Base-by-base conservation (phyloP, 2,113 vertebrate species). In the Candoia aspera region DNA sequence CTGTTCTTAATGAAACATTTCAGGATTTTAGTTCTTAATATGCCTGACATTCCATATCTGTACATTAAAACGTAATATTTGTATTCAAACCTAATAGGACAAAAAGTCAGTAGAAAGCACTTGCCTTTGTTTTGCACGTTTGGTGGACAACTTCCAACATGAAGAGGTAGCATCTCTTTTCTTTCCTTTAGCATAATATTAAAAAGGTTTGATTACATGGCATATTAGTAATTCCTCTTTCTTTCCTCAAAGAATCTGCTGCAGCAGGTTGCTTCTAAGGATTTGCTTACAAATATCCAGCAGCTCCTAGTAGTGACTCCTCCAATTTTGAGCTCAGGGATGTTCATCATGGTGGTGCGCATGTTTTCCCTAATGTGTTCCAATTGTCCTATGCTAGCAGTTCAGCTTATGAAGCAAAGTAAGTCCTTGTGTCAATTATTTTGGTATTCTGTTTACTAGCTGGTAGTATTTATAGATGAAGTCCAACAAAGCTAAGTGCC, bases 311-410 rank as follows among this genome's bases (percentile, higher is more conserved):
- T 99, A 2, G 99, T 99, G 93, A 99, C 99, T 4, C 99, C 99
- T 91, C 99, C 99, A 6, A 98, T 99, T 94, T 97, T 99, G 96
- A 99, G 99, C 97, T 99, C 99, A 55, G 99, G 99, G 95, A 99
- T 99, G 99, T 99, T 99, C 97, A 99, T 99, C 96, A 99, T 99
- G 99, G 99, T 99, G 93, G 99, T 99, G 94, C 99, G 99, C 96
- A 99, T 99, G 99, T 99, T 99, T 97, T 99, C 99, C 10, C 97
- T 99, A 87, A 99, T 99, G 99, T 99, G 99, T 96, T 99, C 99
- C 94, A 99, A 99, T 94, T 99, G 99, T 96, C 99, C 99, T 88
- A 98, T 98, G 0, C 97, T 99, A 97, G 99, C 99, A 15, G 99
- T 99, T 94, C 99, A 99, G 93, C 99, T 99, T 90, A 99, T 99